These are phyloP conservation scores for Lagopus leucura DNA, from an alignment of 2,113 vertebrate genomes.

Conservation along the genomic window DNA sequence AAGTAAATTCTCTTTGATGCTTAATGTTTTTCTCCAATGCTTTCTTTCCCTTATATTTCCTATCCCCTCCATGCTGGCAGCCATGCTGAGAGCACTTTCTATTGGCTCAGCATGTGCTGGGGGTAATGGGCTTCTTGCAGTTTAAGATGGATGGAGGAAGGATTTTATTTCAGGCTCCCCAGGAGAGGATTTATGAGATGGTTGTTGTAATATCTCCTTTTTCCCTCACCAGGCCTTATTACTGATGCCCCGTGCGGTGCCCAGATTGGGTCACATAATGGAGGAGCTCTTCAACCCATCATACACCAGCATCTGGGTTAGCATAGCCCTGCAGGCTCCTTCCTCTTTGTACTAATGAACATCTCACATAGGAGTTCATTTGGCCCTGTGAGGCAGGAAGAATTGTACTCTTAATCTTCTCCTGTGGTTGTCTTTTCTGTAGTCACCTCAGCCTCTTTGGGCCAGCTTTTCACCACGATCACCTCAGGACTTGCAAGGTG, in stretches of 20 bases:
- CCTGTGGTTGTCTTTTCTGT: background rate
- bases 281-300: background rate
- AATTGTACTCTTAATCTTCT: background rate
- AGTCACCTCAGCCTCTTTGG: background rate
- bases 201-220: background rate
- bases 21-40: background rate
- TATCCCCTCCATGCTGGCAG: background rate
- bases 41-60: background rate
- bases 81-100: background rate
- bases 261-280: background rate
- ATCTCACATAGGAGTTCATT: background rate
- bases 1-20: background rate
- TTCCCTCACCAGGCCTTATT: constrained; percentile 14
- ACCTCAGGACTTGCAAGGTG: background rate
- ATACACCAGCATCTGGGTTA: background rate
- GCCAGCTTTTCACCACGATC: background rate
- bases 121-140: constrained; percentile 27
- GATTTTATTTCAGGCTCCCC: constrained; percentile 22
- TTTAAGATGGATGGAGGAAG: background rate
- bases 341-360: background rate
- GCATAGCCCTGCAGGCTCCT: background rate
- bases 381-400: background rate
- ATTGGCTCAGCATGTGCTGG: background rate
- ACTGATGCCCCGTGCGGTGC: background rate
- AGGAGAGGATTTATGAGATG: constrained; percentile 36